Conservation (phyloP, 2,113 vertebrate species). For the Bubalus kerabau region DNA sequence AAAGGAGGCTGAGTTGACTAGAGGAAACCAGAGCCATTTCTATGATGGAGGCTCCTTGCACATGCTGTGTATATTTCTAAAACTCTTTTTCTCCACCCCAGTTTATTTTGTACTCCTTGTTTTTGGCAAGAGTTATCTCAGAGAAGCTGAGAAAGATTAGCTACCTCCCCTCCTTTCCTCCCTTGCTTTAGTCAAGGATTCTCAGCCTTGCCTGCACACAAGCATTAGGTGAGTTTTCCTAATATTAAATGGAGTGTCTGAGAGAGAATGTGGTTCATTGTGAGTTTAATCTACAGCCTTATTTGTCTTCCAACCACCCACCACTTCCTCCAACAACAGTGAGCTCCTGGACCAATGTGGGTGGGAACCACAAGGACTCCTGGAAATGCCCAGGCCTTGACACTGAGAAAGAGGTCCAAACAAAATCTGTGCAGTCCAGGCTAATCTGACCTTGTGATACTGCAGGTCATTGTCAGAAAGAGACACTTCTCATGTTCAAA, state of each 20-base stretch:
- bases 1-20: not conserved
- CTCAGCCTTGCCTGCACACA: not conserved
- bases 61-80: not conserved
- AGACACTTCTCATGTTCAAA: not conserved
- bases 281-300: not conserved
- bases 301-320: not conserved
- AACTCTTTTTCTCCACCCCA: not conserved
- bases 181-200: not conserved
- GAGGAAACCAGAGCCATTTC: no score
- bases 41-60: not conserved
- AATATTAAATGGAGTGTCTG: not conserved
- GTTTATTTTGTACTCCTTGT: not conserved
- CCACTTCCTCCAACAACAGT: not conserved
- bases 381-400: not conserved
- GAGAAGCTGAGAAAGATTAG: not conserved
- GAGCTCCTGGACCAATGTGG: not conserved
- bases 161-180: not conserved
- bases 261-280: not conserved
- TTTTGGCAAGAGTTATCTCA: not conserved
- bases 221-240: not conserved
- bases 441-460: no score
- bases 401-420: not conserved
- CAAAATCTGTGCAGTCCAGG: not conserved
- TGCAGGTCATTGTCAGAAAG: not conserved
- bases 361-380: not conserved